These are phyloP conservation scores for Eupeodes luniger DNA, from an alignment of 2,888 invertebrate species.

Conservation along the genomic window DNA sequence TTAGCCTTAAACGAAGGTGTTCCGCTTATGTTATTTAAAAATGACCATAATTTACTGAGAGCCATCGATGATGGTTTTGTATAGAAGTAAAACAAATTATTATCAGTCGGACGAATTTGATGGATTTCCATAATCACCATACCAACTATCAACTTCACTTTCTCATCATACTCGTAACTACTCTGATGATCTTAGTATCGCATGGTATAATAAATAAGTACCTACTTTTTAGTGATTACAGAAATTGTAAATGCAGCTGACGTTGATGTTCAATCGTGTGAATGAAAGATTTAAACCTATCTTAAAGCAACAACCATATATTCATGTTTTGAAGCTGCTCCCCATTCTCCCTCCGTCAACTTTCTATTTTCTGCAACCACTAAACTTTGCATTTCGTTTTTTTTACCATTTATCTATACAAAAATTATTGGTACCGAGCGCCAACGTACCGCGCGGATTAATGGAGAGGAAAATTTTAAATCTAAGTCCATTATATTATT, in stretches of 20 bases:
- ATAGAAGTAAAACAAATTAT: background rate
- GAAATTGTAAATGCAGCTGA: constrained; percentile 45
- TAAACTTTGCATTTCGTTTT: constrained; percentile 44
- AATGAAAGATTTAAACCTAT: constrained; percentile 44
- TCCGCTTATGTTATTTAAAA: background rate
- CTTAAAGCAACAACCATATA: constrained; percentile 39
- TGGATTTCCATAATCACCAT: constrained; percentile 32
- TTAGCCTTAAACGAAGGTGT: background rate
- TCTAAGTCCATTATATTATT: background rate
- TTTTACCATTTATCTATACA: background rate
- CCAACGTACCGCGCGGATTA: constrained; percentile 19
- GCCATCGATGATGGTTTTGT: background rate
- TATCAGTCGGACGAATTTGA: constrained; percentile 1
- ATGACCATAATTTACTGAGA: background rate
- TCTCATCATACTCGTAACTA: constrained; percentile 45
- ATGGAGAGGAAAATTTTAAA: constrained; percentile 31
- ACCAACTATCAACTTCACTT: constrained; percentile 44
- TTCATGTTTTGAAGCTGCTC: constrained; percentile 49
- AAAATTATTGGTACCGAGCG: constrained; percentile 7
- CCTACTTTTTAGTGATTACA: constrained; percentile 18
- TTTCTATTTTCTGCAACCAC: constrained; percentile 64
- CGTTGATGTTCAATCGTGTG: constrained; percentile 43
- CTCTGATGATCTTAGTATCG: background rate
- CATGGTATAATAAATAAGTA: background rate
- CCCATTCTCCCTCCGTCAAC: constrained; percentile 60